phyloP scores from a whole-genome alignment of 2,113 vertebrate genomes.

The Psettodes erumei region DNA sequence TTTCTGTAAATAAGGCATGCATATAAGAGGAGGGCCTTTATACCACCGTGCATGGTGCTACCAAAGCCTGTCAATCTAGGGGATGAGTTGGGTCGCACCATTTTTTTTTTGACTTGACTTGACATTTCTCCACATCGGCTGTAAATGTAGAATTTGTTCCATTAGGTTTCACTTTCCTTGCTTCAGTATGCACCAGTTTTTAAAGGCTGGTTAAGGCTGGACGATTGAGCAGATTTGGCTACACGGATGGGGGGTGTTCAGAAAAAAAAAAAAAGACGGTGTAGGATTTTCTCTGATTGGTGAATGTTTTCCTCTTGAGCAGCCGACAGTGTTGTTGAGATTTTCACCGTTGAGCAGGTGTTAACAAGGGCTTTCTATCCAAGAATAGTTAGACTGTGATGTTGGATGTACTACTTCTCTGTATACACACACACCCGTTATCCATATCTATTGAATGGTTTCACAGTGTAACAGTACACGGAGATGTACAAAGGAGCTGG shows the following conservation, averaged over 20 bases:
- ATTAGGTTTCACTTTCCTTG: constrained; percentile 25
- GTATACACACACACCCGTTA: constrained; percentile 55
- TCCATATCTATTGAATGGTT: constrained; percentile 56
- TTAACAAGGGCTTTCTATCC: constrained; percentile 79
- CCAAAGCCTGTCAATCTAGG: constrained; percentile 64
- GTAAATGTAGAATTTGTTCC: constrained; percentile 35
- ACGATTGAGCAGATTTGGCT: constrained; percentile 7
- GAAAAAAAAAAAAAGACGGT: neutral
- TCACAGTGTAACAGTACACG: constrained; percentile 43
- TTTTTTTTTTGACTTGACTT: constrained; percentile 39
- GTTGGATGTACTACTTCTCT: constrained; percentile 67
- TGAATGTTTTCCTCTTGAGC: constrained; percentile 62
- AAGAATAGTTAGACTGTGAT: constrained; percentile 60
- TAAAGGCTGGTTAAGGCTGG: constrained; percentile 41
- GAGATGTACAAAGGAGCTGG: constrained; percentile 43
- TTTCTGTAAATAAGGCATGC: constrained; percentile 82
- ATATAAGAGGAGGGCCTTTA: constrained; percentile 54
- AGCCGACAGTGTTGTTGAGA: constrained; percentile 41
- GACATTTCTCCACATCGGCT: constrained; percentile 59
- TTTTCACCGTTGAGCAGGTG: constrained; percentile 45
- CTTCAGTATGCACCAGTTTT: constrained; percentile 59
- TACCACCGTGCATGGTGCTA: constrained; percentile 78
- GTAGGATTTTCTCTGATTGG: constrained; percentile 29
- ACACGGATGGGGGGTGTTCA: constrained; percentile 2
- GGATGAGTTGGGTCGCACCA: constrained; percentile 63